Evolutionary conservation across 2,797 vertebrate genomes (phyloP).

Genomic region (Cuculus canorus): DNA sequence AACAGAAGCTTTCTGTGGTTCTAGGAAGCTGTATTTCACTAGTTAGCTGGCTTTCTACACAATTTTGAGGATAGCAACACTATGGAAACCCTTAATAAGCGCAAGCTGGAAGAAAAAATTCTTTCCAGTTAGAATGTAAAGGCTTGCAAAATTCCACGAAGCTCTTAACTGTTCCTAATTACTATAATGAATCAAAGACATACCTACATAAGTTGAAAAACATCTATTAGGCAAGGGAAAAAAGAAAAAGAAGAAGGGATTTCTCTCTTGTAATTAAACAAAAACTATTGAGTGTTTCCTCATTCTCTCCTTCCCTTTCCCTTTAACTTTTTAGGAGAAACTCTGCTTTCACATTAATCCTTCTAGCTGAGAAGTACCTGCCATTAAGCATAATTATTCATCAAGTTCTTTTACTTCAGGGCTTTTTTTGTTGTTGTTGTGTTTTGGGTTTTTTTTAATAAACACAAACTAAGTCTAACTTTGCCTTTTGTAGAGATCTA

Average conservation of each 20-base stretch:
- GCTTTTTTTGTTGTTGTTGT: background rate
- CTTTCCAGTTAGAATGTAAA: background rate
- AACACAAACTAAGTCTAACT: background rate
- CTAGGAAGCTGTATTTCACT: background rate
- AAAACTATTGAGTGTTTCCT: background rate
- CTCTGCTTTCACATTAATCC: background rate
- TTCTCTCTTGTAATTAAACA: background rate
- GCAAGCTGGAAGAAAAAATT: background rate
- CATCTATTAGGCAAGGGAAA: background rate
- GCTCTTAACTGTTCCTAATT: background rate
- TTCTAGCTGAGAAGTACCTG: background rate
- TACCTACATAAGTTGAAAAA: rapidly evolving
- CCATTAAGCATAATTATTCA: background rate
- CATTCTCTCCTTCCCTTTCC: background rate
- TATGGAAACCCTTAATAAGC: background rate
- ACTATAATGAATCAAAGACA: background rate
- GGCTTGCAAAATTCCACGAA: background rate
- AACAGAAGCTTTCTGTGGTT: background rate
- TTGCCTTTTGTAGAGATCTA: background rate
- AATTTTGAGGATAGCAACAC: background rate
- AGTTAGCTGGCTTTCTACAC: background rate
- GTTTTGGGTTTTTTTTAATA: background rate
- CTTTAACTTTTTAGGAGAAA: background rate
- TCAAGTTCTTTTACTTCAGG: background rate
- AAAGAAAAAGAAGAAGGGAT: background rate